Evolutionary conservation across 2,888 invertebrate species (phyloP), one percentile per base, ranked within the genome.

Genomic region (Teinopalpus imperialis): DNA sequence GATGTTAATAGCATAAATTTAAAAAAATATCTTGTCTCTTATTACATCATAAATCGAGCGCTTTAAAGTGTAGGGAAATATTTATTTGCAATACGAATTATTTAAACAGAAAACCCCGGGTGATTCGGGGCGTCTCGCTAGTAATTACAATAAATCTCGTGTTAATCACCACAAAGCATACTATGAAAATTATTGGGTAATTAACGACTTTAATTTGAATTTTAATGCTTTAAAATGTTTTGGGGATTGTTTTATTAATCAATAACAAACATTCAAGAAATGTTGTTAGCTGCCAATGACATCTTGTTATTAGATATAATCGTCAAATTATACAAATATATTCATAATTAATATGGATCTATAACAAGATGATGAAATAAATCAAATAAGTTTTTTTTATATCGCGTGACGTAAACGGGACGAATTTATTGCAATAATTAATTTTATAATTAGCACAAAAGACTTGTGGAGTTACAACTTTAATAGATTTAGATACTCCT

Each of bases 281-380:
- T 26, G 26, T 9, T 5, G 9, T 26, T 9, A 26, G 26, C 9
- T 2, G 9, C 8, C 2, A 26, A 26, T 26, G 9, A 26, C n/a
- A 8, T 8, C n/a, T 6, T 5, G 8, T 26, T 7, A 16, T 37
- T 3, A 14, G 14, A 29, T 16, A 35, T 29, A 29, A 30, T 24
- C 6, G 24, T 16, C 6, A 7, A 27, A 43, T 4, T 29, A 30
- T 35, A 3, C 10, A 43, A 26, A 30, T 41, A 42, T 20, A 3
- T 21, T 20, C 10, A n/a, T 18, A 44, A 31, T 44, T 44, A 44
- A 37, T 37, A 31, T 44, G 31, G 31, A 44, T 24, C 8, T 44
- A 37, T 44, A 37, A 36, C 31, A 31, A 23, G 31, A 24, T 24
- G 37, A 12, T 21, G 30, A n/a, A 37, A 31, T 30, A 24, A 37